These are phyloP conservation scores for Noctua comes DNA, from an alignment of 2,888 invertebrate species.

Conservation along the genomic window DNA sequence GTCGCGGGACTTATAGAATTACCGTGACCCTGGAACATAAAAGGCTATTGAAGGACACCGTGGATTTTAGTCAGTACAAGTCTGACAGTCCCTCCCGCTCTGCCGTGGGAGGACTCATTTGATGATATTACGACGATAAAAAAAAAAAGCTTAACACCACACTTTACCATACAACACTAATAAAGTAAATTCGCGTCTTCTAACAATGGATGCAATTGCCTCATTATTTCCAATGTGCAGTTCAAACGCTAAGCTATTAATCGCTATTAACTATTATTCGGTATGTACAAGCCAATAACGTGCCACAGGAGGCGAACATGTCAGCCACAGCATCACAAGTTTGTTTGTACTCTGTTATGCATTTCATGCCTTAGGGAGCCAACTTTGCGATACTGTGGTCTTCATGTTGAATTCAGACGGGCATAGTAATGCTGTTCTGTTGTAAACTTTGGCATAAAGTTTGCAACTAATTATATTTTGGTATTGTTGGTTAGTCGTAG, in stretches of 20 bases:
- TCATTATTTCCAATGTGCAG: slow-evolving; percentile 39
- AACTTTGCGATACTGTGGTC: slow-evolving; percentile 60
- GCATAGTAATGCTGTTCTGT: slow-evolving; percentile 51
- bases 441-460: slow-evolving; percentile 58
- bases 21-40: no score
- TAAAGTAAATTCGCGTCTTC: slow-evolving; percentile 23
- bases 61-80: no score
- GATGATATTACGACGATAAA: no score
- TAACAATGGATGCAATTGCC: slow-evolving; percentile 19
- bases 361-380: slow-evolving; percentile 68
- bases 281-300: slow-evolving; percentile 53
- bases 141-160: not conserved
- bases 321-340: slow-evolving; percentile 60
- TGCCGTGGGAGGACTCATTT: no score
- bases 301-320: slow-evolving; percentile 51
- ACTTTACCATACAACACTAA: slow-evolving; percentile 2
- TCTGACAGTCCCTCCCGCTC: no score
- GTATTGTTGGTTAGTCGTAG: slow-evolving; percentile 31
- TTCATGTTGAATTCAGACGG: slow-evolving; percentile 60
- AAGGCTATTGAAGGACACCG: no score
- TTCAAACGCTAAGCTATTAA: slow-evolving; percentile 36
- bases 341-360: slow-evolving; percentile 66
- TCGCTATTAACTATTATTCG: slow-evolving; percentile 48
- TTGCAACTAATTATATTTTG: slow-evolving; percentile 58
- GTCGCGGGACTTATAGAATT: no score